Base-by-base conservation (phyloP, 2,888 invertebrate genomes). In the Amphipyra berbera region DNA sequence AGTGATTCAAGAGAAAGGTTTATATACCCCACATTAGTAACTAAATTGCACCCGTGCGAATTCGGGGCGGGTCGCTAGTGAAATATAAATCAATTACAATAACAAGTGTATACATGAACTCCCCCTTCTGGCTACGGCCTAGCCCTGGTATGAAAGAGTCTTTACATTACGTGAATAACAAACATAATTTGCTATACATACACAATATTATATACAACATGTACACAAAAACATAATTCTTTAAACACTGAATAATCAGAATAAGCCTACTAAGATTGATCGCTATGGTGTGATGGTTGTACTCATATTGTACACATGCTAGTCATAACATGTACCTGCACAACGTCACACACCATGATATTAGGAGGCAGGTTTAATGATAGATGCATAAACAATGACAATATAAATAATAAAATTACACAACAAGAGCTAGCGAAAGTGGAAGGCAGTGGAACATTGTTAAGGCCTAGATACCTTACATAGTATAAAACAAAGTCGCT, bases 261-360 rank as follows among this genome's bases (percentile, higher is more conserved):
- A 6, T 10, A 21, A 21, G 21, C 12, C 44, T 44, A 12, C 21
- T 5, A 44, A 44, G 44, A 44, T 44, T 21, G 44, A 44, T 44
- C 44, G 44, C 6, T 44, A 44, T 44, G 44, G 44, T 44, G 44
- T 12, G 44, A 44, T 44, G 21, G 15, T 21, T 10, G 9, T 2
- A 44, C 10, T 44, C 44, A 44, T 44, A 44, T 21, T 21, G 15
- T 21, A 44, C 44, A 44, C 21, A 21, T 21, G 44, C 10, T 21
- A 44, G 44, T 21, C 21, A 44, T 12, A 44, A 44, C 21, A 44
- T 42, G 10, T 21, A 2, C 6, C 9, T 44, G 10, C n/a, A n/a
- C n/a, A n/a, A 49, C 21, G 49, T 13, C 42, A 48, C 15, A 53
- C 44, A 5, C 44, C 44, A 21, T 44, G 21, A 44, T 44, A 6